Evolutionary conservation across 2,113 vertebrate genomes (phyloP).

Genomic region (Chloroceryle aenea): DNA sequence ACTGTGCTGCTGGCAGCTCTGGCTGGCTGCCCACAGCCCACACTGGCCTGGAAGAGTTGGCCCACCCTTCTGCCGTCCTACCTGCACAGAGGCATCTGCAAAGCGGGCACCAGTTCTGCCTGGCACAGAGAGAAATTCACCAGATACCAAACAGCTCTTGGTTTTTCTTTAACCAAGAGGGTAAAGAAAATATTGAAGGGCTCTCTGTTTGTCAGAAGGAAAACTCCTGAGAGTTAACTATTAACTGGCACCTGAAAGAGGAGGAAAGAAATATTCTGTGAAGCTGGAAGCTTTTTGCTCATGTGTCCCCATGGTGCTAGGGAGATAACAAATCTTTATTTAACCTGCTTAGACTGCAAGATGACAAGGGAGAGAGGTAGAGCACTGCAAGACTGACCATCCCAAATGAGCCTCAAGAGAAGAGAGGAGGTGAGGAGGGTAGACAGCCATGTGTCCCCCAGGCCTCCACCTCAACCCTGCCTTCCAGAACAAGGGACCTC

Average conservation of each 20-base stretch:
- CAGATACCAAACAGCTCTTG: background rate
- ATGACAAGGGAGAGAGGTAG: background rate
- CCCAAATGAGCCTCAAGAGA: background rate
- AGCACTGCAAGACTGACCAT: background rate
- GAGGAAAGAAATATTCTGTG: background rate
- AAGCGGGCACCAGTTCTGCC: background rate
- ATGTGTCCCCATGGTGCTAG: background rate
- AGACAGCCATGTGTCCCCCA: background rate
- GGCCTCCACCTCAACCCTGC: background rate
- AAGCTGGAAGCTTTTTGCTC: background rate
- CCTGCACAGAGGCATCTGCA: fast-evolving
- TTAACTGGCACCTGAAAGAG: background rate
- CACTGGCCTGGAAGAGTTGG: fast-evolving
- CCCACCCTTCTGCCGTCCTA: background rate
- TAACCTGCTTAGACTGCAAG: background rate
- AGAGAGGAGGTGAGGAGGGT: background rate
- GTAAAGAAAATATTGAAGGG: background rate
- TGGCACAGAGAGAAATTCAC: background rate
- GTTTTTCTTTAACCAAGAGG: constrained; percentile 34
- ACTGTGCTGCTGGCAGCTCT: fast-evolving
- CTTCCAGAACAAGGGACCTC: background rate
- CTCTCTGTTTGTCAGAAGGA: background rate
- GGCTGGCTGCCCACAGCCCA: background rate
- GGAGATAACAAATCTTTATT: background rate
- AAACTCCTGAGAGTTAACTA: constrained; percentile 34